Conservation (phyloP, 2,113 vertebrate species). For the Baryphthengus martii region DNA sequence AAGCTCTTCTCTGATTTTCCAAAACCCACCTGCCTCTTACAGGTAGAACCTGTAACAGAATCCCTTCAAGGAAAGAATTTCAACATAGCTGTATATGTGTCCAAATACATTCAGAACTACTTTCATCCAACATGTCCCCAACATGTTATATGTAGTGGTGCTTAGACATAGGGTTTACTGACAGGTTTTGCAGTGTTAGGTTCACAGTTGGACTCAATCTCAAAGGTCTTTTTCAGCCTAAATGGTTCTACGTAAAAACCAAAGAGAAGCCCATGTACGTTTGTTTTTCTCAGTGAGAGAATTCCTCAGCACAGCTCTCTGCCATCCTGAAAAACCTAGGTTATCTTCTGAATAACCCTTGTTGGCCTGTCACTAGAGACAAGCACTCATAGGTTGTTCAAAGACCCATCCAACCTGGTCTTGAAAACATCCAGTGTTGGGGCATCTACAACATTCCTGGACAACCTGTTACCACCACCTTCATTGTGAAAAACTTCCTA, state of each 20-base stretch:
- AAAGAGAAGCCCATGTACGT: background rate
- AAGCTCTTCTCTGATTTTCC: background rate
- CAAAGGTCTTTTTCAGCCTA: background rate
- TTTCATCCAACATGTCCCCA: background rate
- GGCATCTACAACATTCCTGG: too few relatives aligned
- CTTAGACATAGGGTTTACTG: background rate
- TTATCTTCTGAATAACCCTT: background rate
- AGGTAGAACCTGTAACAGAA: background rate
- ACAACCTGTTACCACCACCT: too few relatives aligned
- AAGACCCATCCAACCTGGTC: too few relatives aligned
- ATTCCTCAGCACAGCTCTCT: background rate
- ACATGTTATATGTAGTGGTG: background rate
- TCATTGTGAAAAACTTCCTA: too few relatives aligned
- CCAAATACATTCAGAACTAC: background rate
- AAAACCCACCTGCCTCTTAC: background rate
- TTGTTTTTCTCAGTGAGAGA: background rate
- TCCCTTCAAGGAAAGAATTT: background rate
- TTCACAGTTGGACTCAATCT: background rate
- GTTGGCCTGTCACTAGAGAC: background rate
- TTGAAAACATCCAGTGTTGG: too few relatives aligned
- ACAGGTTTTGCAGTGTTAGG: background rate
- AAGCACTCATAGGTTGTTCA: background rate
- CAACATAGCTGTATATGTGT: background rate
- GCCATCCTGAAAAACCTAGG: background rate
- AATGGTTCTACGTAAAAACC: background rate